Evolutionary conservation across 2,113 vertebrate genomes (phyloP).

Genomic region (Plectropomus leopardus): DNA sequence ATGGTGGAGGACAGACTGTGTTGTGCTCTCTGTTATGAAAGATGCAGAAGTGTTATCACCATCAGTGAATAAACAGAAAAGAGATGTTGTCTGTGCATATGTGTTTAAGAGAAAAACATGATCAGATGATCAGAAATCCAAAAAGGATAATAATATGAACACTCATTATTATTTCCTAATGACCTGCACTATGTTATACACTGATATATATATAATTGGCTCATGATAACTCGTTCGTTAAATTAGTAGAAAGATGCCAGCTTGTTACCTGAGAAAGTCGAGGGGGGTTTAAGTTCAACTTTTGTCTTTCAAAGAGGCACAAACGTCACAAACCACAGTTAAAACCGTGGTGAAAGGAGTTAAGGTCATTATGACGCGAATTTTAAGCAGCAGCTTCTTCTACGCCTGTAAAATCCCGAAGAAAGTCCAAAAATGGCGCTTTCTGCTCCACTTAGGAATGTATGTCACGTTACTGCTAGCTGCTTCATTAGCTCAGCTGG

Average conservation of each 20-base stretch:
- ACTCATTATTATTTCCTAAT: background rate
- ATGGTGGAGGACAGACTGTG: constrained; percentile 20
- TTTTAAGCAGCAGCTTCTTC: background rate
- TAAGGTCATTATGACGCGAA: background rate
- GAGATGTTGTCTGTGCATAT: background rate
- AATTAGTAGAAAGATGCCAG: background rate
- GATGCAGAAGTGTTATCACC: background rate
- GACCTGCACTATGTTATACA: background rate
- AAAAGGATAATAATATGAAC: background rate
- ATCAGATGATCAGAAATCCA: background rate
- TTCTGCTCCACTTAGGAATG: background rate
- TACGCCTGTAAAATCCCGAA: background rate
- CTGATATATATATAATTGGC: background rate
- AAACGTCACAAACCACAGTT: background rate
- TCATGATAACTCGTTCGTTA: background rate
- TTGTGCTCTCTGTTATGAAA: background rate
- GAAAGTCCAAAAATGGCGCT: constrained; percentile 1
- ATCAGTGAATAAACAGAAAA: no score
- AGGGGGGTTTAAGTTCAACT: constrained; percentile 17
- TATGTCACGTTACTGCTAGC: background rate
- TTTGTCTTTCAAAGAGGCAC: constrained; percentile 10
- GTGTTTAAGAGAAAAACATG: background rate
- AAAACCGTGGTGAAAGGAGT: background rate
- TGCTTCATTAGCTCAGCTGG: constrained; percentile 16
- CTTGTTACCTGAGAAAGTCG: constrained; percentile 53